phyloP scores from a whole-genome alignment of 2,113 vertebrate genomes.

The Scomber scombrus region DNA sequence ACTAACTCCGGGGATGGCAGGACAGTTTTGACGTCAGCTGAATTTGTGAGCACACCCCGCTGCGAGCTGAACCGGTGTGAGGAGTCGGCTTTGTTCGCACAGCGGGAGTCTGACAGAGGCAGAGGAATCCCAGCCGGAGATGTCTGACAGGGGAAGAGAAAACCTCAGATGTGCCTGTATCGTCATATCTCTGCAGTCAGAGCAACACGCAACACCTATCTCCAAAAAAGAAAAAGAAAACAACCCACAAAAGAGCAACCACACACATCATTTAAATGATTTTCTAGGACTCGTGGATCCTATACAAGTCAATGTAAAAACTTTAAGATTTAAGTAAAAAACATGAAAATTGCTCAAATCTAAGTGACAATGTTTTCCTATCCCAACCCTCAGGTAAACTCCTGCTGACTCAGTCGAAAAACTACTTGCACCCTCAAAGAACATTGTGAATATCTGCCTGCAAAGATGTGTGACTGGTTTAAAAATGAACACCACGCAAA shows the following conservation, averaged over 20 bases:
- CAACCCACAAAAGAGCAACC: background rate
- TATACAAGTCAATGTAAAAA: background rate
- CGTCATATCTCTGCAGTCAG: slow-evolving; percentile 22
- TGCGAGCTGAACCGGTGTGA: slow-evolving; percentile 68
- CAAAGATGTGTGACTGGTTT: slow-evolving; percentile 8
- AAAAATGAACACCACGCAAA: slow-evolving; percentile 12
- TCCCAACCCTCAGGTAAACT: background rate
- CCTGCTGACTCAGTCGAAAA: background rate
- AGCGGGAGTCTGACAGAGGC: slow-evolving; percentile 59
- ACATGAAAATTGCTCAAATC: background rate
- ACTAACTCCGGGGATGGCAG: slow-evolving; percentile 36
- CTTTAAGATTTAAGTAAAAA: background rate
- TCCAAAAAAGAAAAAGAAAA: slow-evolving; percentile 1
- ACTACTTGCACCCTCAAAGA: background rate
- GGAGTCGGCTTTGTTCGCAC: slow-evolving; percentile 65
- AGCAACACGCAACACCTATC: slow-evolving; percentile 28
- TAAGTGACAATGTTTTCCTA: background rate
- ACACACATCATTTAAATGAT: background rate
- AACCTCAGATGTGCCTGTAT: slow-evolving; percentile 43
- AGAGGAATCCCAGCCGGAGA: slow-evolving; percentile 34
- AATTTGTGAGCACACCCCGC: slow-evolving; percentile 51
- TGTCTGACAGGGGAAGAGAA: slow-evolving; percentile 46
- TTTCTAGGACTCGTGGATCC: background rate
- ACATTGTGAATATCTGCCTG: slow-evolving; percentile 14
- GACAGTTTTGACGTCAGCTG: slow-evolving; percentile 48